Base-by-base conservation (phyloP, 2,797 vertebrate genomes). In the Channa striata region DNA sequence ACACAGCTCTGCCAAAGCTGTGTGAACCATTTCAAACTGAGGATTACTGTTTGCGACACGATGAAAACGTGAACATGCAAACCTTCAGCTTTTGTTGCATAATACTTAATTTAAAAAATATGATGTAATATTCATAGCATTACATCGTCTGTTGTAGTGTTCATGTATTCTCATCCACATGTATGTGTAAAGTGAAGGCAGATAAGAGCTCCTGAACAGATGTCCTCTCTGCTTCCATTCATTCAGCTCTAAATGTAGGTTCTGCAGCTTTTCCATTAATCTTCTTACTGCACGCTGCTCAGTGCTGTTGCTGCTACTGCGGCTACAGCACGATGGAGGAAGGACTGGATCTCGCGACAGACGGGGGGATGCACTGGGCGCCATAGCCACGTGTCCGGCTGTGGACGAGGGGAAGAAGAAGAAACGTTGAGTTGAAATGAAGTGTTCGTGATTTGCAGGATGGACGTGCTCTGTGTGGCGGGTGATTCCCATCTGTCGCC, bases 251-350 rank as follows among this genome's bases (percentile, higher is more conserved):
- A 92, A 89, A 90, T 92, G 90, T 93, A 71, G 88, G 82, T 93
- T 92, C 91, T 85, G 85, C 90, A 85, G 90, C 90, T 94, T 93
- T 94, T 93, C 93, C 92, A 85, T 88, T 95, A 94, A 95, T 96
- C 94, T 93, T 93, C 93, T 96, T 94, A 93, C 84, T 84, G 83
- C 80, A 74, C 81, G 74, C 88, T 80, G 91, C 90, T 94, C 69
- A 17, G 57, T 80, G 91, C 42, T 3, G 89, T 80, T 76, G 81
- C 77, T 80, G 92, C 91, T 72, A 6, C 52, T 74, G 60, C 91
- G 56, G 68, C 56, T 71, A 21, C 78, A 59, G 47, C 34, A 68
- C 84, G 81, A 57, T 81, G 88, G 86, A 91, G 77, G 62, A 63
- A 19, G 80, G 59, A 73, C 39, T 17, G n/a, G n/a, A 52, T 44